phyloP scores from a whole-genome alignment of 2,888 invertebrate genomes.

The Campopleginae sp. region DNA sequence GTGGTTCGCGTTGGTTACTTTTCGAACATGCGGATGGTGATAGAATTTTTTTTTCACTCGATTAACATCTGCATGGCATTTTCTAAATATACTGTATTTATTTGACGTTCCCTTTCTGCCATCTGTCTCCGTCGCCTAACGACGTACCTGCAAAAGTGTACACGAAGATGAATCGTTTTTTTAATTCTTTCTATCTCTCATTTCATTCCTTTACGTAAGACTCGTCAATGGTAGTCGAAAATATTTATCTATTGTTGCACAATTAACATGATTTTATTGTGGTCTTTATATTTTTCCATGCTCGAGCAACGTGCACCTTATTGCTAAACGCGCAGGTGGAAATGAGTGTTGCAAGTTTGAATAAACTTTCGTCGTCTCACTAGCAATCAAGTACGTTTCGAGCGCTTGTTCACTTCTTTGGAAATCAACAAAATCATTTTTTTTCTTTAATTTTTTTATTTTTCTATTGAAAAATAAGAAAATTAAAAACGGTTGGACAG shows the following conservation, averaged over 20 bases:
- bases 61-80: conserved; percentile 69
- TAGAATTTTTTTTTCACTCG: conserved; percentile 3
- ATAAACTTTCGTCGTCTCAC: conserved; percentile 32
- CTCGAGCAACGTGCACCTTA: background rate
- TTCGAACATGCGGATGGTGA: conserved; percentile 46
- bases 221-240: conserved; percentile 12
- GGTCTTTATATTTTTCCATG: conserved; percentile 30
- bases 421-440: conserved; percentile 3
- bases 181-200: conserved; percentile 59
- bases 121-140: conserved; percentile 45
- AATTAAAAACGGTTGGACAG: background rate
- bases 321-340: background rate
- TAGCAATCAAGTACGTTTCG: background rate
- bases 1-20: conserved; percentile 53
- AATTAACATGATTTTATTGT: background rate
- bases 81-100: conserved; percentile 71
- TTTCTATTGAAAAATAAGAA: too few relatives aligned
- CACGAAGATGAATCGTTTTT: conserved; percentile 56
- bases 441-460: background rate
- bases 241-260: conserved; percentile 33
- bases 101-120: conserved; percentile 47
- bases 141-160: conserved; percentile 56
- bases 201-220: conserved; percentile 58
- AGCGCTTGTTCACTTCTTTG: background rate
- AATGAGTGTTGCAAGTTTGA: conserved; percentile 40